phyloP scores from a whole-genome alignment of 1,140 invertebrate species.

The Colletes latitarsis region DNA sequence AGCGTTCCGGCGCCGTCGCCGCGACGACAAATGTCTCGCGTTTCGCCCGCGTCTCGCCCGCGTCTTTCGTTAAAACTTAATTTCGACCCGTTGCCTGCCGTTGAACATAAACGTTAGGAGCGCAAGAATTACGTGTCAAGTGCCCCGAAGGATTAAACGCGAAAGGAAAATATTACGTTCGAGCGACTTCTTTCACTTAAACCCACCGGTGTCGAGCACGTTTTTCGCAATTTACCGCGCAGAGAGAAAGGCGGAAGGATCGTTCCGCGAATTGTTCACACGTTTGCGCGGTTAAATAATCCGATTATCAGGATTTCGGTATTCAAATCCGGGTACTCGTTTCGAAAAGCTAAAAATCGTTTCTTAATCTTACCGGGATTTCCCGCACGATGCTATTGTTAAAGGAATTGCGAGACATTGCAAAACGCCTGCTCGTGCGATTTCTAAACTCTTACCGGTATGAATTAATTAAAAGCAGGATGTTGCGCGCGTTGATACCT shows the following conservation, averaged over 20 bases:
- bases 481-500: constrained; percentile 13
- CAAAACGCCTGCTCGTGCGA: not conserved
- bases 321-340: not conserved
- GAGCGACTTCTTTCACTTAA: constrained; percentile 3
- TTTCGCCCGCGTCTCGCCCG: not conserved
- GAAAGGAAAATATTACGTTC: constrained; percentile 18
- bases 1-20: not conserved
- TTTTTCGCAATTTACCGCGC: constrained; percentile 3
- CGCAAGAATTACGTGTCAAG: constrained; percentile 28
- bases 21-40: not conserved
- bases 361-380: constrained; percentile 11
- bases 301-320: not conserved
- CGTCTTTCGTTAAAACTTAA: constrained; percentile 24
- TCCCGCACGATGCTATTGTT: constrained; percentile 20
- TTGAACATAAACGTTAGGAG: not conserved
- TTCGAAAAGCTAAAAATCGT: constrained; percentile 28
- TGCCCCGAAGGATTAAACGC: constrained; percentile 30
- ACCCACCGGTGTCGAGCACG: not conserved
- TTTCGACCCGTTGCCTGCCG: not conserved
- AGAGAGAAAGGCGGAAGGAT: not conserved
- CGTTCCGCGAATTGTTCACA: not conserved
- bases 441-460: constrained; percentile 6
- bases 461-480: constrained; percentile 47
- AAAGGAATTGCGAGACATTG: not conserved
- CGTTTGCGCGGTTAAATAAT: constrained; percentile 3